A percentile compares a stretch with the other conserved stretches of the same genome.
These are phyloP conservation scores for Uria lomvia DNA, from an alignment of 2,113 vertebrate genomes.

Conservation along the genomic window DNA sequence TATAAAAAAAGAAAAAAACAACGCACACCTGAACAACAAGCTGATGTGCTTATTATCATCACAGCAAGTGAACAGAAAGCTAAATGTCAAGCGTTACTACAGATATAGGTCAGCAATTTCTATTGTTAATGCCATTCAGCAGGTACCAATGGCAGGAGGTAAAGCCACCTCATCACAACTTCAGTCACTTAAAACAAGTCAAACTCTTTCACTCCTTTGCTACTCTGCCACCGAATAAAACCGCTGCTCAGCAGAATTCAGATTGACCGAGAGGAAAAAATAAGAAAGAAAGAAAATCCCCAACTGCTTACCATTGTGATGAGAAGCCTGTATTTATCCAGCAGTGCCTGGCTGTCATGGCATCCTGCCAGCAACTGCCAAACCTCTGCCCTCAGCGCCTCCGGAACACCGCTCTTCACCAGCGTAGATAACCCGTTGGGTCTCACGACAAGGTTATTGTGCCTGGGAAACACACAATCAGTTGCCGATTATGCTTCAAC, in stretches of 20 bases:
- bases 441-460: slow-evolving; percentile 87
- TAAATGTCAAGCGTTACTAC: not conserved
- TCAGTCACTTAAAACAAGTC: not conserved
- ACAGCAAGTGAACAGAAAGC: not conserved
- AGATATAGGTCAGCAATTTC: not conserved
- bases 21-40: not conserved
- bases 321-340: slow-evolving; percentile 92
- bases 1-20: not conserved
- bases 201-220: not conserved
- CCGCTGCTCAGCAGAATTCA: not conserved
- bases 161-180: not conserved
- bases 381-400: slow-evolving; percentile 93
- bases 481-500: not conserved
- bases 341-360: slow-evolving; percentile 89
- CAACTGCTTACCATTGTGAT: slow-evolving; percentile 90
- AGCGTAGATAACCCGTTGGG: slow-evolving; percentile 86
- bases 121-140: not conserved
- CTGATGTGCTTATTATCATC: not conserved
- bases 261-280: not conserved
- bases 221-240: not conserved
- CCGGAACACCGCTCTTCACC: slow-evolving; percentile 91
- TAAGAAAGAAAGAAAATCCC: not conserved
- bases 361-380: slow-evolving; percentile 95
- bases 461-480: slow-evolving; percentile 73
- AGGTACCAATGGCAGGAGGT: not conserved